Evolutionary conservation across 2,888 invertebrate genomes (phyloP), one percentile per base, ranked within the genome.

Genomic region (Morpho helenor): DNA sequence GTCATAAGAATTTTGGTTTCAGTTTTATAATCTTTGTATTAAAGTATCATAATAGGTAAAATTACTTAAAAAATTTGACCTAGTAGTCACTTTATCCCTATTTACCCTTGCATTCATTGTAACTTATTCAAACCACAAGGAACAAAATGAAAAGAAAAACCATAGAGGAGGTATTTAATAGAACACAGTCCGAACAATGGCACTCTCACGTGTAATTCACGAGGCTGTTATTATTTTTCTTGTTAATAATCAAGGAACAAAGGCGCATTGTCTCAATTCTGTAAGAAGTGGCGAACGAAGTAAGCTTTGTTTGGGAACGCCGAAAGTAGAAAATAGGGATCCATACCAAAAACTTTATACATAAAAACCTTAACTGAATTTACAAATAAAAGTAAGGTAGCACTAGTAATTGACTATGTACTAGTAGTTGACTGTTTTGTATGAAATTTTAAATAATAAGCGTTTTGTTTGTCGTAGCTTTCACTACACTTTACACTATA

Each of bases 151-250:
- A 54, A 54, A 16, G 49, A 54, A 58, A 52, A 55, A 31, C 40
- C 43, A 42, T 56, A 41, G 53, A 53, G 44, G 31, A 50, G 41
- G 52, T 61, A 45, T 53, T 56, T 59, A 59, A 57, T 48, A 58
- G 46, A 59, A 48, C 56, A 56, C 60, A 62, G 31, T 16, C 52
- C 22, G 62, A 57, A 70, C 68, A 68, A 72, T 71, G 67, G 68
- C 60, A 70, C 60, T 64, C 59, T 65, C 68, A 73, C 68, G 60
- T 66, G 67, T 71, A 69, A 65, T 66, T 64, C 64, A 58, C 63
- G 56, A 50, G 50, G 52, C 63, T 53, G 49, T 63, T 66, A 63
- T 66, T 68, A 64, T 66, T 68, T 67, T 67, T 66, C 67, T 62
- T 66, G 61, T 68, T 68, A 68, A 67, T 68, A 68, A 67, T 67